Percentiles rank a stretch among this genome's conserved stretches.
Conservation (phyloP, 2,113 vertebrate genomes). For the Rutilus rutilus region DNA sequence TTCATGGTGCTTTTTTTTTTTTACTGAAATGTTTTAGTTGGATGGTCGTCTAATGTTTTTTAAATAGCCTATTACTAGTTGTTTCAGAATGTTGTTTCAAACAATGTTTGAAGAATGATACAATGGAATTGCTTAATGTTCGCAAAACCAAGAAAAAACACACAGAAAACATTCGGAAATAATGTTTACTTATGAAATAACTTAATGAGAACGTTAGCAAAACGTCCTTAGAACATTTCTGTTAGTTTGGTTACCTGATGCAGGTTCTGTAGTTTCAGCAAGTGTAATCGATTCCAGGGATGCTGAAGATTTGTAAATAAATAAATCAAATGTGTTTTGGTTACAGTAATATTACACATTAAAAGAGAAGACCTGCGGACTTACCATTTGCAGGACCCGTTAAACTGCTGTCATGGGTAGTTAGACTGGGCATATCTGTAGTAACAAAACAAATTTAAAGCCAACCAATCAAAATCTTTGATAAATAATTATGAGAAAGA, state of each 20-base stretch:
- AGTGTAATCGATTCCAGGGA: background rate
- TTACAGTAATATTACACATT: background rate
- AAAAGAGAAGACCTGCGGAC: background rate
- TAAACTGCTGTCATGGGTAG: background rate
- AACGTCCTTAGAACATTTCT: background rate
- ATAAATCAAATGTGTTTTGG: background rate
- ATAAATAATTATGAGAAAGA: background rate
- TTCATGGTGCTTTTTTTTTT: no score
- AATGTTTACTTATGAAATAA: no score
- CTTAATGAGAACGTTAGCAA: no score
- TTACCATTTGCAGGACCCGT: background rate
- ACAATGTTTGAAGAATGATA: no score
- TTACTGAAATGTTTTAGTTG: no score
- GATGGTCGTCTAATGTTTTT: no score
- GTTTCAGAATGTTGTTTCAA: no score
- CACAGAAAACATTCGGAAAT: no score
- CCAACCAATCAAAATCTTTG: background rate
- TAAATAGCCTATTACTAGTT: no score
- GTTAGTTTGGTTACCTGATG: background rate
- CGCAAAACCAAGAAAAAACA: no score
- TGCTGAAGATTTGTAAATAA: background rate
- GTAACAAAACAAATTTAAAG: background rate
- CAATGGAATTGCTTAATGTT: no score
- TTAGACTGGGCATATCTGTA: background rate
- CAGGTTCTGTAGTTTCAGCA: background rate